phyloP scores from a whole-genome alignment of 2,888 invertebrate genomes.

The Morpho helenor region DNA sequence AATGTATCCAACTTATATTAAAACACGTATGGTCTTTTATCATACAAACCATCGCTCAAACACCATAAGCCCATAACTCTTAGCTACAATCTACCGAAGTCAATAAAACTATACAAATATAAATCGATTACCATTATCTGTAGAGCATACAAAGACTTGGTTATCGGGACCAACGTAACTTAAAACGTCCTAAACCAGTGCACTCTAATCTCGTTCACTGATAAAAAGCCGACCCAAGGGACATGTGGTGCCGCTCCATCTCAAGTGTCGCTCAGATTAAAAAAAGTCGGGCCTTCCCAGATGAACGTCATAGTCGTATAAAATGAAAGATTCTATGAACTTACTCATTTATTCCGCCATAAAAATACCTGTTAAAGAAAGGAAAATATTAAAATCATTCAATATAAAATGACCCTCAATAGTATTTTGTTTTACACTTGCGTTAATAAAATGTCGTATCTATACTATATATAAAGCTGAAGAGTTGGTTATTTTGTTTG shows the following conservation, averaged over 20 bases:
- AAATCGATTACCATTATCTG: constrained; percentile 27
- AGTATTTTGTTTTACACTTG: too few relatives aligned
- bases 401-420: too few relatives aligned
- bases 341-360: not conserved
- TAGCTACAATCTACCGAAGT: constrained; percentile 10
- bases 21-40: not conserved
- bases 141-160: constrained; percentile 34
- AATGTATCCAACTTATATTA: too few relatives aligned
- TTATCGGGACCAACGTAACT: constrained; percentile 44
- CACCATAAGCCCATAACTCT: constrained; percentile 9
- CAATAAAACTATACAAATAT: constrained; percentile 17
- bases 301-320: constrained; percentile 4
- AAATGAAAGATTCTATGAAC: not conserved
- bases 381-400: too few relatives aligned
- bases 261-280: constrained; percentile 48
- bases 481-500: too few relatives aligned
- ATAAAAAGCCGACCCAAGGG: constrained; percentile 42
- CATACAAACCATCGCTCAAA: not conserved
- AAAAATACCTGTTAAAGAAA: too few relatives aligned
- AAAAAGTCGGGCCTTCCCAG: constrained; percentile 23
- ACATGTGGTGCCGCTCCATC: constrained; percentile 56
- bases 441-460: too few relatives aligned
- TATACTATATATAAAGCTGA: too few relatives aligned
- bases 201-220: constrained; percentile 55
- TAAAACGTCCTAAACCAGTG: constrained; percentile 44